Evolutionary conservation across 2,113 vertebrate genomes (phyloP).

Genomic region (Percina caprodes): DNA sequence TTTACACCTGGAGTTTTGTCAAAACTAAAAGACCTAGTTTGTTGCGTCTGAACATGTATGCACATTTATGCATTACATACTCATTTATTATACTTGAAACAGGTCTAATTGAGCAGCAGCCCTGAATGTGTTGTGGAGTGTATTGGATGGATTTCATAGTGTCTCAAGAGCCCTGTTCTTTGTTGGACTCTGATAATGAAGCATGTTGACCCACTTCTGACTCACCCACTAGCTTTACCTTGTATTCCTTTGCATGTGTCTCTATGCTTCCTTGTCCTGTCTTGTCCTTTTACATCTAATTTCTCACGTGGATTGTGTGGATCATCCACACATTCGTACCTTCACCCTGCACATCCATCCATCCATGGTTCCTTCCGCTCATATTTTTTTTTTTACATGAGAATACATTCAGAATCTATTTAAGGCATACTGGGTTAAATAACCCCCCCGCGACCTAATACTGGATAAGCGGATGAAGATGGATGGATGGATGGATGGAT

Average conservation of each 20-base stretch:
- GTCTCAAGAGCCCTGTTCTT: constrained; percentile 33
- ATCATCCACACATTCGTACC: constrained; percentile 12
- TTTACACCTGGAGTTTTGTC: neutral
- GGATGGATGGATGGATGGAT: too few relatives aligned
- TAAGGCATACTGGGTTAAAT: neutral
- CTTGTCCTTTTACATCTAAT: constrained; percentile 30
- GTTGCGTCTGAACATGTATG: neutral
- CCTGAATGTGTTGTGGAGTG: constrained; percentile 5
- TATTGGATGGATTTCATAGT: constrained; percentile 19
- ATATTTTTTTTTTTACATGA: neutral
- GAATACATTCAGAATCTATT: constrained; percentile 5
- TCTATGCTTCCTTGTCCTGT: constrained; percentile 22
- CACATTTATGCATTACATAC: constrained; percentile 1
- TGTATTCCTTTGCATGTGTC: constrained; percentile 15
- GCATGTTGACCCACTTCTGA: constrained; percentile 60
- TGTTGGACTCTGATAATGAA: constrained; percentile 49
- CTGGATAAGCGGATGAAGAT: too few relatives aligned
- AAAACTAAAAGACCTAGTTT: neutral
- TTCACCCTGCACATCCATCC: constrained; percentile 1
- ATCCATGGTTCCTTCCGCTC: constrained; percentile 12
- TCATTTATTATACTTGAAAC: constrained; percentile 16
- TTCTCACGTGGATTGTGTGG: neutral
- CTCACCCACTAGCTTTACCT: constrained; percentile 17
- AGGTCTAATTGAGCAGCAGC: constrained; percentile 16
- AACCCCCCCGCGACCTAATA: too few relatives aligned